These are phyloP conservation scores for Sciurus vulgaris DNA, from an alignment of 2,797 vertebrate genomes.

Conservation along the genomic window DNA sequence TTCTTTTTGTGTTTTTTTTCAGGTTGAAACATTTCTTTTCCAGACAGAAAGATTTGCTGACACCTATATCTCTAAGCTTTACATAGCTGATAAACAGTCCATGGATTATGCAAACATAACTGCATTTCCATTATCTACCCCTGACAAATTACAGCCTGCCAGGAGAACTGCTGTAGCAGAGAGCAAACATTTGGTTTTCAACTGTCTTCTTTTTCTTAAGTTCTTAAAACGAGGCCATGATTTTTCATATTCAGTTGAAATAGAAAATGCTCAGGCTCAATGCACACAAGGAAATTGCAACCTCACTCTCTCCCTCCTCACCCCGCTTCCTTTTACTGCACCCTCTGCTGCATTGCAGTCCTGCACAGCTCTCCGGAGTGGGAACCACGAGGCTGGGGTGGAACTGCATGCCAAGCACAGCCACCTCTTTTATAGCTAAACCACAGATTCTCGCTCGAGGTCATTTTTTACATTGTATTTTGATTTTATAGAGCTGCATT, in stretches of 20 bases:
- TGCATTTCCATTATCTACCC: constrained; percentile 77
- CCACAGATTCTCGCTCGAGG: constrained; percentile 68
- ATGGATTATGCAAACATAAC: constrained; percentile 83
- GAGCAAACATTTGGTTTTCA: constrained; percentile 82
- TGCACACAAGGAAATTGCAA: constrained; percentile 77
- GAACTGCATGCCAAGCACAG: background rate
- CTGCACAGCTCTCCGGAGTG: constrained; percentile 56
- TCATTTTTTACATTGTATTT: constrained; percentile 80
- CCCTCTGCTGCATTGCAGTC: constrained; percentile 84
- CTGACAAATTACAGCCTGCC: constrained; percentile 84
- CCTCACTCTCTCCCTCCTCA: background rate
- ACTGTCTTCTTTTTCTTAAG: constrained; percentile 79
- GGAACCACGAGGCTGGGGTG: background rate
- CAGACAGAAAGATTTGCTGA: constrained; percentile 58
- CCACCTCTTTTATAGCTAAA: constrained; percentile 45
- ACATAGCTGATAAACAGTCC: constrained; percentile 78
- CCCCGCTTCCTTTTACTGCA: constrained; percentile 20
- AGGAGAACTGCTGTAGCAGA: constrained; percentile 76
- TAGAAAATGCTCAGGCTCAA: constrained; percentile 81
- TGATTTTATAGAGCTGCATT: constrained; percentile 80
- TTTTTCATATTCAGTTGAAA: constrained; percentile 83
- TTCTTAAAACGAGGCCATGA: constrained; percentile 82
- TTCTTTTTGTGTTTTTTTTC: constrained; percentile 51
- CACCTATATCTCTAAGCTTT: constrained; percentile 60
- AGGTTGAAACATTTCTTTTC: constrained; percentile 60